These are phyloP conservation scores for Cacatua alba DNA, from an alignment of 2,113 vertebrate genomes.

Conservation along the genomic window DNA sequence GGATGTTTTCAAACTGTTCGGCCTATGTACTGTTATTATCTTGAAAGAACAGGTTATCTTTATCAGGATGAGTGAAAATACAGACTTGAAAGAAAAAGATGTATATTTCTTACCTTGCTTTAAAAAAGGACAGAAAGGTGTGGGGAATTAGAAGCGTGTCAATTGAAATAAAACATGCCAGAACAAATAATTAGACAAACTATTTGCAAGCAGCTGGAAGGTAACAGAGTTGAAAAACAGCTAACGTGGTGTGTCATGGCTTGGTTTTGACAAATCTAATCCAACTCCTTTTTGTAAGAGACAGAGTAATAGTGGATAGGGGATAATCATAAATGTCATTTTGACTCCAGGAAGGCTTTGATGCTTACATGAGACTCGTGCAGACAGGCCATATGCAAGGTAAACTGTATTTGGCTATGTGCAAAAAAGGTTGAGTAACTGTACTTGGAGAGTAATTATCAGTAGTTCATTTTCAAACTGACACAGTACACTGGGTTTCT, in stretches of 20 bases:
- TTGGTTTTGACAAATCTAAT: background rate
- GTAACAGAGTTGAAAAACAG: background rate
- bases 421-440: background rate
- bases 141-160: background rate
- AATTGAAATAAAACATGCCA: background rate
- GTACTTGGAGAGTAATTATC: background rate
- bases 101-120: background rate
- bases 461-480: background rate
- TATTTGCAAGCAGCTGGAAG: background rate
- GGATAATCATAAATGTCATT: background rate
- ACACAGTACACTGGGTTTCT: background rate
- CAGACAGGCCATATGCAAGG: background rate
- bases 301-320: background rate
- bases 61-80: background rate
- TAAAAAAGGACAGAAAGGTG: background rate
- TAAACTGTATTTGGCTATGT: background rate
- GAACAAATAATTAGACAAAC: background rate
- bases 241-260: background rate
- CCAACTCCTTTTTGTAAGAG: background rate
- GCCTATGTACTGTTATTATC: background rate
- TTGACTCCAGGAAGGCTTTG: background rate
- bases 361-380: background rate
- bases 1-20: background rate
- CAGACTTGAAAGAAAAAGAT: background rate
- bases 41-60: background rate